A percentile compares a stretch with the other conserved stretches of the same genome.
Conservation (phyloP, 1,140 invertebrate species). For the Steinernema feltiae region DNA sequence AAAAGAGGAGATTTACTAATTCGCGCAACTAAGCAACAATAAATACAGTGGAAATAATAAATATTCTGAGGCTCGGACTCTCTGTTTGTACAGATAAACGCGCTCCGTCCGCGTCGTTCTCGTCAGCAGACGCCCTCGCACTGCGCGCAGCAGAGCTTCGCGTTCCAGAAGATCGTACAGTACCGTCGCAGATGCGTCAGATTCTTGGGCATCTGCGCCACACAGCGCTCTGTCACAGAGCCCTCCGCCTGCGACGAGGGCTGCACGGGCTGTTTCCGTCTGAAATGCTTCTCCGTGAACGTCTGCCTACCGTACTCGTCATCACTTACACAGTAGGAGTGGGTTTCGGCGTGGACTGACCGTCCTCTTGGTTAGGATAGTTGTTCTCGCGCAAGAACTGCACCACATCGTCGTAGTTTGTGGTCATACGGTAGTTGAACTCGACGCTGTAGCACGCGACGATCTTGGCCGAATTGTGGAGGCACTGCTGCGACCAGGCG, state of each 20-base stretch:
- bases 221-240: conserved; percentile 33
- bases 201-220: conserved; percentile 43
- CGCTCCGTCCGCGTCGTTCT: not conserved
- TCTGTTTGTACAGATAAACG: conserved; percentile 11
- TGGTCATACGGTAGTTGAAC: conserved; percentile 57
- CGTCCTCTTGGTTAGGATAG: conserved; percentile 52
- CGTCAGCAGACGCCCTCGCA: conserved; percentile 49
- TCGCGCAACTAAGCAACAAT: conserved; percentile 13
- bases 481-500: conserved; percentile 57
- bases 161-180: conserved; percentile 57
- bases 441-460: conserved; percentile 57
- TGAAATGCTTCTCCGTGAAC: conserved; percentile 12
- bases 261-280: conserved; percentile 23
- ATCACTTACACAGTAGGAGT: conserved; percentile 12
- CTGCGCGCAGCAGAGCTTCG: conserved; percentile 52
- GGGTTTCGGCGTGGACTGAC: conserved; percentile 15
- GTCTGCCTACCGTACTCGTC: not conserved
- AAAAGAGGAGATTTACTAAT: not conserved
- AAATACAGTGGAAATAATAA: conserved; percentile 6
- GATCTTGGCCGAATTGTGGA: conserved; percentile 55
- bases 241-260: conserved; percentile 2
- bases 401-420: conserved; percentile 43
- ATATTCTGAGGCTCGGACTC: conserved; percentile 10
- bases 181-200: conserved; percentile 53
- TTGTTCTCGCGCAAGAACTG: conserved; percentile 51